Conservation (phyloP, 2,888 invertebrate genomes). For the Chouioia cunea region DNA sequence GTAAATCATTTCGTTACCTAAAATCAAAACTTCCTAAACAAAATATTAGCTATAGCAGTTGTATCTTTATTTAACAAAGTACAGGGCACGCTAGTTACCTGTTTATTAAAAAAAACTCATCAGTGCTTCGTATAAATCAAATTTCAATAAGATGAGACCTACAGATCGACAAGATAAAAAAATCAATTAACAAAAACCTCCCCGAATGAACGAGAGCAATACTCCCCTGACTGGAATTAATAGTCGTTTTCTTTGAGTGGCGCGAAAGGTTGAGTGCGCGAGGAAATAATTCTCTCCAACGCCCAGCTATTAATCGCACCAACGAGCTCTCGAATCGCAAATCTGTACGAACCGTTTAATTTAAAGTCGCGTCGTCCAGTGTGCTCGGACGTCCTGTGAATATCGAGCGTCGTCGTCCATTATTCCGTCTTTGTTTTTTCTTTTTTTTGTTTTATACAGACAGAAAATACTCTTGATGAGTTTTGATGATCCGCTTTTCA, state of each 20-base stretch:
- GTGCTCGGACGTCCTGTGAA: not conserved
- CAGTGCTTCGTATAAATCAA: too few relatives aligned
- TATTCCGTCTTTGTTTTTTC: not conserved
- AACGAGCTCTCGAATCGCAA: slow-evolving; percentile 13
- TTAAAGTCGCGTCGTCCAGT: not conserved
- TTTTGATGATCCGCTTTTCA: too few relatives aligned
- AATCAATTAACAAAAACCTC: not conserved
- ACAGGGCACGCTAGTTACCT: too few relatives aligned
- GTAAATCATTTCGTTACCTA: too few relatives aligned
- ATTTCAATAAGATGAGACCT: too few relatives aligned
- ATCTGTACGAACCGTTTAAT: slow-evolving; percentile 22
- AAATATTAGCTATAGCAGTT: too few relatives aligned
- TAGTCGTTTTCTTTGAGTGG: slow-evolving; percentile 19
- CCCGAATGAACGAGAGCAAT: slow-evolving; percentile 12
- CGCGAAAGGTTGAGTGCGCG: not conserved
- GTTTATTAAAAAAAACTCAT: too few relatives aligned
- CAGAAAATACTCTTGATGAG: too few relatives aligned
- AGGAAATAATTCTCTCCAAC: slow-evolving; percentile 24
- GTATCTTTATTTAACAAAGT: too few relatives aligned
- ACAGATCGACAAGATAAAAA: not conserved
- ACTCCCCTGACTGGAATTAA: slow-evolving; percentile 28
- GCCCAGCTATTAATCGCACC: slow-evolving; percentile 11
- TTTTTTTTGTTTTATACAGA: too few relatives aligned
- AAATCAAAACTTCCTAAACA: too few relatives aligned
- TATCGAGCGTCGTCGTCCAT: not conserved